Evolutionary conservation across 1,140 invertebrate species (phyloP).

Genomic region (Paracyclopina nana): DNA sequence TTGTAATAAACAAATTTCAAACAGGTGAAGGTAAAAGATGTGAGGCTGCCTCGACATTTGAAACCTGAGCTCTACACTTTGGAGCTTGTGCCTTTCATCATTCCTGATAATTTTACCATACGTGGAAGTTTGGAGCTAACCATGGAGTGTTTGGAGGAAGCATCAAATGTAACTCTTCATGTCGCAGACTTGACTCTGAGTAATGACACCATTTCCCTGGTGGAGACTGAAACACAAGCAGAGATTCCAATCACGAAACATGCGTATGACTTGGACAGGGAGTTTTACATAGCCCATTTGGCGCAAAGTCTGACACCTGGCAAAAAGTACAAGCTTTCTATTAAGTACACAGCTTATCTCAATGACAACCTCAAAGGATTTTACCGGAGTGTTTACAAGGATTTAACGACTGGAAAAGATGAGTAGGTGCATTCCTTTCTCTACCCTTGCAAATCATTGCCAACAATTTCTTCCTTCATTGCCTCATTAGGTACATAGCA

Average conservation of each 20-base stretch:
- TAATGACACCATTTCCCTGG: background rate
- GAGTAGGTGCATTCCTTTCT: background rate
- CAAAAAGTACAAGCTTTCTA: background rate
- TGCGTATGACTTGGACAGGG: background rate
- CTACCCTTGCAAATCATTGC: background rate
- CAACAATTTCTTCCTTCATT: too few relatives aligned
- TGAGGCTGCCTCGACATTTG: constrained; percentile 10
- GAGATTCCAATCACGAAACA: background rate
- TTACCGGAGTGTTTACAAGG: background rate
- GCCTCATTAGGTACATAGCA: background rate
- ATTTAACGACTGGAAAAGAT: background rate
- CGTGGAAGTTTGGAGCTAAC: background rate
- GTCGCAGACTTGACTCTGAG: background rate
- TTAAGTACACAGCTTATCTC: background rate
- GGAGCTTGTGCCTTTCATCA: constrained; percentile 6
- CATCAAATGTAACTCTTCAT: constrained; percentile 23
- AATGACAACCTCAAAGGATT: background rate
- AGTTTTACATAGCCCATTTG: background rate
- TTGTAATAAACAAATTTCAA: too few relatives aligned
- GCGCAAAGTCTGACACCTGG: background rate
- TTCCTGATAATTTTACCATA: constrained; percentile 14
- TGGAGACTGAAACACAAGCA: background rate
- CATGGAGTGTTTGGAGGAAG: constrained; percentile 25
- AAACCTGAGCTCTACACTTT: constrained; percentile 1
- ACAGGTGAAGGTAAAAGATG: constrained; percentile 11